Evolutionary conservation across 2,888 invertebrate species (phyloP).

Genomic region (Chymomyza amoena): DNA sequence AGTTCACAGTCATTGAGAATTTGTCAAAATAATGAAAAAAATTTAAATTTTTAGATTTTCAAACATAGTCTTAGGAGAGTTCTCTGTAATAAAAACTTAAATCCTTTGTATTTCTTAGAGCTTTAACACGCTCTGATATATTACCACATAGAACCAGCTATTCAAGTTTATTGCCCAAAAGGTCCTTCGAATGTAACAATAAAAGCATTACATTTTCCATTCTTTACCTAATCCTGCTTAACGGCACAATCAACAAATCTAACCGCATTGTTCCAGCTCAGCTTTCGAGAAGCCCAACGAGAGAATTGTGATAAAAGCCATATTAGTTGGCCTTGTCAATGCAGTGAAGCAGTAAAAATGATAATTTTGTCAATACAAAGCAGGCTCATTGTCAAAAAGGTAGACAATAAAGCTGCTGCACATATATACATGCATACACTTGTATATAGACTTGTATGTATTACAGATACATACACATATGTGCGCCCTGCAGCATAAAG

Average conservation of each 20-base stretch:
- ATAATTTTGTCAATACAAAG: conserved; percentile 63
- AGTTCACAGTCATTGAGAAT: no score
- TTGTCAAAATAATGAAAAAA: no score
- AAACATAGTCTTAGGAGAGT: no score
- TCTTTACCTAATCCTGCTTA: conserved; percentile 60
- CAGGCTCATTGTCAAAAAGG: conserved; percentile 16
- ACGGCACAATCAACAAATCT: conserved; percentile 10
- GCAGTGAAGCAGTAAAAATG: conserved; percentile 68
- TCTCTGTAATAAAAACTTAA: no score
- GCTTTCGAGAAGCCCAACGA: neutral
- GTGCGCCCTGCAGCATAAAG: neutral
- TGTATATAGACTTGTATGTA: neutral
- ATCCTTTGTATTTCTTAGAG: neutral
- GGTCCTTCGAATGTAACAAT: neutral
- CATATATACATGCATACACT: neutral
- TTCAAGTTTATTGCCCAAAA: neutral
- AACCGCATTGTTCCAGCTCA: neutral
- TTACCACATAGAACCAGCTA: conserved; percentile 48
- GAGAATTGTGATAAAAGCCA: conserved; percentile 19
- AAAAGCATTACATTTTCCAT: conserved; percentile 52
- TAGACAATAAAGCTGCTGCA: conserved; percentile 11
- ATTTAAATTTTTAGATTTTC: no score
- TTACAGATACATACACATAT: neutral
- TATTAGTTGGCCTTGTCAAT: conserved; percentile 70
- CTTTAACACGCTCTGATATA: neutral